phyloP scores from a whole-genome alignment of 2,113 vertebrate species.

The Tupaia chinensis region DNA sequence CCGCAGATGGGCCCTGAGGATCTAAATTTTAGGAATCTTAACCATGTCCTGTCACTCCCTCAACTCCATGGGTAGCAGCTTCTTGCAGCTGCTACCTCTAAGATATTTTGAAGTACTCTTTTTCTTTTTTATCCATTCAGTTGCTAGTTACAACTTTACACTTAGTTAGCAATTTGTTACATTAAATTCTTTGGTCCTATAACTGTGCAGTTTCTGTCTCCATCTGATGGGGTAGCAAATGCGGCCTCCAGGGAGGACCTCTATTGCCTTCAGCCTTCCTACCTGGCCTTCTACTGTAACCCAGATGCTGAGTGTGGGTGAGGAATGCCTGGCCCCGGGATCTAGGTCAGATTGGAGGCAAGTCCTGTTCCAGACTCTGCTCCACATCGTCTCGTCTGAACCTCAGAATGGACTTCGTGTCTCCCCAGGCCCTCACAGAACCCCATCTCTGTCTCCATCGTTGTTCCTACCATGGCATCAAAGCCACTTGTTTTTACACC shows the following conservation, averaged over 20 bases:
- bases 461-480: not conserved
- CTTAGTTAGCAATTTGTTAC: not conserved
- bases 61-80: not conserved
- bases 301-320: not conserved
- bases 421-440: rapidly evolving
- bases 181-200: not conserved
- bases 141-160: not conserved
- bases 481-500: not conserved
- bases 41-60: not conserved
- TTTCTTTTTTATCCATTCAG: not conserved
- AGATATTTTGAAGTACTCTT: not conserved
- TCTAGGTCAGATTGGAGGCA: not conserved
- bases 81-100: not conserved
- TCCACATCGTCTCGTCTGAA: not conserved
- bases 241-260: not conserved
- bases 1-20: no score
- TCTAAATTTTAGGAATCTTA: not conserved
- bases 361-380: not conserved
- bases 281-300: not conserved
- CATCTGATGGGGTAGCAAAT: no score
- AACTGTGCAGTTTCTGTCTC: not conserved
- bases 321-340: not conserved
- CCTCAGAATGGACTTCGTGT: rapidly evolving
- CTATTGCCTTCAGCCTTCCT: not conserved
- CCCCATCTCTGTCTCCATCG: not conserved